Percentiles rank a stretch among this genome's conserved stretches.
Conservation (phyloP, 2,888 invertebrate genomes). For the Deilephila porcellus region DNA sequence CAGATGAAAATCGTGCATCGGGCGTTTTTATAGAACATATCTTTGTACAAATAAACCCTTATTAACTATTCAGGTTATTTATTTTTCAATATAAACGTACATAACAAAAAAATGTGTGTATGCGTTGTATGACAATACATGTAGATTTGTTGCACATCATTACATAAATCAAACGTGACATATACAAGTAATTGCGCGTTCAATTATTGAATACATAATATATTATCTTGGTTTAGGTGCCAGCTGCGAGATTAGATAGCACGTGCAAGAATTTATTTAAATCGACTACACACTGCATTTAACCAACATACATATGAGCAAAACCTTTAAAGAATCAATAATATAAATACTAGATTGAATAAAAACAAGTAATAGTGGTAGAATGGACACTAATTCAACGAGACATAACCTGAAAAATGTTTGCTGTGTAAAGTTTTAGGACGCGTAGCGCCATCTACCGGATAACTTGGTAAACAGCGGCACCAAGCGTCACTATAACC, state of each 20-base stretch:
- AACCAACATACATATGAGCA: background rate
- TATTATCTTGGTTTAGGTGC: slow-evolving; percentile 47
- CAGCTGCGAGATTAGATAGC: slow-evolving; percentile 58
- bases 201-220: slow-evolving; percentile 57
- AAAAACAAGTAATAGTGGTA: background rate
- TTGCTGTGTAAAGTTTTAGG: background rate
- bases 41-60: background rate
- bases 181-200: slow-evolving; percentile 54
- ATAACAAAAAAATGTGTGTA: background rate
- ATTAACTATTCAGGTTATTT: background rate
- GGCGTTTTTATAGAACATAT: background rate
- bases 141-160: slow-evolving; percentile 42
- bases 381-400: background rate
- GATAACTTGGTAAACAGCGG: slow-evolving; percentile 29
- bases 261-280: slow-evolving; percentile 19
- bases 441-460: slow-evolving; percentile 32
- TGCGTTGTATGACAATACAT: background rate
- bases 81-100: background rate
- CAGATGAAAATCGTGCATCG: background rate
- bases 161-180: slow-evolving; percentile 43
- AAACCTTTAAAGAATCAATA: background rate
- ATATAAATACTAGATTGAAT: background rate
- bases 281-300: background rate
- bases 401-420: slow-evolving; percentile 21
- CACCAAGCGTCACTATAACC: background rate